phyloP scores from a whole-genome alignment of 2,113 vertebrate species.

The Hemichromis elongatus region DNA sequence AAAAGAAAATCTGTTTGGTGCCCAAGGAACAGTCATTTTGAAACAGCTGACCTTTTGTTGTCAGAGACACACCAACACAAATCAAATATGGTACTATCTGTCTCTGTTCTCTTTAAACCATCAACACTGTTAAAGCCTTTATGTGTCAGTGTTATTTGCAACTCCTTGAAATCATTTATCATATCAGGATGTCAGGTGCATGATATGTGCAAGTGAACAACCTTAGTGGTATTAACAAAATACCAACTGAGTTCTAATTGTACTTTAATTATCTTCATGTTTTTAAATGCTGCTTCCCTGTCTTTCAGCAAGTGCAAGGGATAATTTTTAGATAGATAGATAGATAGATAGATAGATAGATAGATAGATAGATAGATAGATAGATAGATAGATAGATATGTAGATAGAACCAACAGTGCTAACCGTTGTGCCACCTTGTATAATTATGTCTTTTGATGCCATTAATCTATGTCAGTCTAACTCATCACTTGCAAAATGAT shows the following conservation, averaged over 20 bases:
- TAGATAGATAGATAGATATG: not conserved
- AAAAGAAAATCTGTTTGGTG: not conserved
- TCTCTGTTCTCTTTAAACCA: not conserved
- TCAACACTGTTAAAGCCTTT: not conserved
- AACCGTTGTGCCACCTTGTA: not conserved
- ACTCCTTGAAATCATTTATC: not conserved
- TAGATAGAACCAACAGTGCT: not conserved
- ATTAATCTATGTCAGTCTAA: no score
- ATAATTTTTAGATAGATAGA: not conserved
- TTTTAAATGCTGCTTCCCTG: not conserved
- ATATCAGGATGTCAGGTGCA: not conserved
- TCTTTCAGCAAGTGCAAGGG: not conserved
- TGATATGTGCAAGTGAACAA: not conserved
- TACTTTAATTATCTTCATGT: not conserved
- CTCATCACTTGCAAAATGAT: no score
- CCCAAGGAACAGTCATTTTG: not conserved
- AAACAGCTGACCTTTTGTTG: not conserved
- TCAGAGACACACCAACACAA: not conserved
- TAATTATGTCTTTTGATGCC: no score
- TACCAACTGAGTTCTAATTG: no score
- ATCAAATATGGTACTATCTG: not conserved
- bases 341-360: not conserved
- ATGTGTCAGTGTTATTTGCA: not conserved
- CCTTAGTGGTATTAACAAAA: not conserved
- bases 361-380: rapidly evolving